A percentile compares a stretch with the other conserved stretches of the same genome.
Evolutionary conservation across 2,888 invertebrate genomes (phyloP).

Genomic region (Raillietiella orientalis): DNA sequence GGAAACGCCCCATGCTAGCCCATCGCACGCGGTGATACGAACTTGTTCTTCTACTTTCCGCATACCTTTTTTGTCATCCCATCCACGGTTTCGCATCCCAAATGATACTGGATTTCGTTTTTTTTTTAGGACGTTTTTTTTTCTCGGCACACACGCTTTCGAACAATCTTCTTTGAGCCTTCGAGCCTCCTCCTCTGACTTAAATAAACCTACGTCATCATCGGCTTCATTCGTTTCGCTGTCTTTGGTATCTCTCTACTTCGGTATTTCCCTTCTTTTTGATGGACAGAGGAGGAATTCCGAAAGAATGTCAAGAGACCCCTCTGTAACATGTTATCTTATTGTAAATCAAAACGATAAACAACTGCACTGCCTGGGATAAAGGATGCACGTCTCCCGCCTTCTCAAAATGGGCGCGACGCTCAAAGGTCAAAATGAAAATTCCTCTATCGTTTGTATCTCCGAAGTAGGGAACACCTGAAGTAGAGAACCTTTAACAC

Average conservation of each 20-base stretch:
- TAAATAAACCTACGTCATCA: constrained; percentile 59
- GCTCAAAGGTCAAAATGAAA: too few relatives aligned
- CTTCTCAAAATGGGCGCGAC: too few relatives aligned
- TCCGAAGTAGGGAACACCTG: too few relatives aligned
- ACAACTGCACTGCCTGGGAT: too few relatives aligned
- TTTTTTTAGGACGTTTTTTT: constrained; percentile 72
- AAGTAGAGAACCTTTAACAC: constrained; percentile 38
- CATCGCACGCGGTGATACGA: constrained; percentile 55
- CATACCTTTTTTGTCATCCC: constrained; percentile 94
- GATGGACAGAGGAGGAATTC: too few relatives aligned
- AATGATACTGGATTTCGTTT: constrained; percentile 81
- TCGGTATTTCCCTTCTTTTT: constrained; percentile 9
- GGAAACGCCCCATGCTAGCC: constrained; percentile 80
- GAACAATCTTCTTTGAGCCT: constrained; percentile 57
- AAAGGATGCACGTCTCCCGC: too few relatives aligned
- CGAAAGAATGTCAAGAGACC: too few relatives aligned
- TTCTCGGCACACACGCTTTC: constrained; percentile 71
- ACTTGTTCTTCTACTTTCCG: constrained; percentile 48
- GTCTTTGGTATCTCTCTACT: constrained; percentile 6
- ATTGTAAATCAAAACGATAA: too few relatives aligned
- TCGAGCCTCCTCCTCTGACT: constrained; percentile 56
- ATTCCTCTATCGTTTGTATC: too few relatives aligned
- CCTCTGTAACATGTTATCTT: too few relatives aligned
- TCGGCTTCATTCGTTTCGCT: constrained; percentile 14
- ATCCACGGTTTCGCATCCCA: constrained; percentile 83